Evolutionary conservation across 2,888 invertebrate genomes (phyloP).

Genomic region (Cheiracanthium punctorium): DNA sequence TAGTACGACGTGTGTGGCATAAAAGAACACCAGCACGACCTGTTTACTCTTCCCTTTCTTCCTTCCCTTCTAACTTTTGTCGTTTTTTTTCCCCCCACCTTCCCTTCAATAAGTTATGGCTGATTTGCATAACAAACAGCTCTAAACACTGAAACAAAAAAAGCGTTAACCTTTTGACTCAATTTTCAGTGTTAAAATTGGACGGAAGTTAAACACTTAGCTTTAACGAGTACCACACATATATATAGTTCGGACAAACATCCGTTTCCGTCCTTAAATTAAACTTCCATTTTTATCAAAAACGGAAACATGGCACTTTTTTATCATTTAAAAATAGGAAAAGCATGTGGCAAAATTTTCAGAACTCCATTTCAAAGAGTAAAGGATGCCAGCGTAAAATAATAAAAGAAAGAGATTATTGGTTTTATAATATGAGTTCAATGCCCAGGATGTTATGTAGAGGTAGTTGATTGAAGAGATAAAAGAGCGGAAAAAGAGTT

Average conservation of each 20-base stretch:
- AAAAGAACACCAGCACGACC: no score
- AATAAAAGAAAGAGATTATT: not conserved
- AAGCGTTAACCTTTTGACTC: conserved; percentile 55
- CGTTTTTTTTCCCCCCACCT: no score
- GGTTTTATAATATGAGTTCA: conserved; percentile 2
- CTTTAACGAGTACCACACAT: conserved; percentile 67
- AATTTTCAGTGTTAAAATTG: conserved; percentile 64
- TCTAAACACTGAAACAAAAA: conserved; percentile 37
- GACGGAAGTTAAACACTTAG: conserved; percentile 64
- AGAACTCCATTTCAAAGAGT: not conserved
- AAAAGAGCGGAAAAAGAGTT: conserved; percentile 4
- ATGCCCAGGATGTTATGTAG: conserved; percentile 12
- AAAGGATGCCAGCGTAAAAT: no score
- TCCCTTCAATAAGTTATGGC: not conserved
- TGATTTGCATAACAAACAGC: conserved; percentile 55
- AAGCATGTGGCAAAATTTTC: conserved; percentile 8
- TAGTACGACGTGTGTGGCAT: no score
- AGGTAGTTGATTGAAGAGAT: conserved; percentile 5
- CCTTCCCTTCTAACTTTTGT: no score
- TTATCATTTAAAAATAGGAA: conserved; percentile 23
- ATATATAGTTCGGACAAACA: conserved; percentile 55
- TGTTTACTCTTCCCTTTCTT: no score
- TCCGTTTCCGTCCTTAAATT: conserved; percentile 69
- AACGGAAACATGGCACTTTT: conserved; percentile 51
- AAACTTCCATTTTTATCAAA: conserved; percentile 51